Percentiles rank a stretch among this genome's conserved stretches.
Conservation (phyloP, 1,140 invertebrate genomes). For the Drosophila pseudoobscura region DNA sequence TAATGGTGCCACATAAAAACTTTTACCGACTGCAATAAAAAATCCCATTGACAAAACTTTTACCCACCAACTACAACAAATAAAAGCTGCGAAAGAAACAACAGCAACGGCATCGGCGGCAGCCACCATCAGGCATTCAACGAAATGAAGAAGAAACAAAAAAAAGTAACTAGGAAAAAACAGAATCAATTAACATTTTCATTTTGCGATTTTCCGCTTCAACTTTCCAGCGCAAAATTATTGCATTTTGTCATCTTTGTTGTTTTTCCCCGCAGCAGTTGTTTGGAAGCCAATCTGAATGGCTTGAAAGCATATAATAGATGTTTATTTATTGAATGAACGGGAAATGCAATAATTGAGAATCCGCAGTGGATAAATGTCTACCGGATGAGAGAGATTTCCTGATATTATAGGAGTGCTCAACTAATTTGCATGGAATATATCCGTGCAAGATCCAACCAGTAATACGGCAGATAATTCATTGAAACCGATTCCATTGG, state of each 20-base stretch:
- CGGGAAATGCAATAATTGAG: constrained; percentile 11
- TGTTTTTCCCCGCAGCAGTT: constrained; percentile 21
- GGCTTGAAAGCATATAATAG: constrained; percentile 32
- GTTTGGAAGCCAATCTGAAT: constrained; percentile 12
- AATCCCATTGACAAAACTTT: constrained; percentile 62
- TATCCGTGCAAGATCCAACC: no score
- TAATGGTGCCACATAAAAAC: constrained; percentile 77
- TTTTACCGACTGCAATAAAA: constrained; percentile 74
- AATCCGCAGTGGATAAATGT: not conserved
- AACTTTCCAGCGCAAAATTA: constrained; percentile 72
- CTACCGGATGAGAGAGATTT: not conserved
- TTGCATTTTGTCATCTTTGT: constrained; percentile 58
- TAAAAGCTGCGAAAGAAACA: constrained; percentile 37
- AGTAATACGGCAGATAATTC: no score
- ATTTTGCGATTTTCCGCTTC: constrained; percentile 74
- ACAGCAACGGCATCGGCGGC: constrained; percentile 15
- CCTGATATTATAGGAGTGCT: no score
- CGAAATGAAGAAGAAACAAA: constrained; percentile 15
- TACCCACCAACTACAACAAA: constrained; percentile 45
- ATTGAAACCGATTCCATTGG: no score
- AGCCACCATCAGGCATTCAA: no score
- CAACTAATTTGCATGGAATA: no score
- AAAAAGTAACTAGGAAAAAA: constrained; percentile 23
- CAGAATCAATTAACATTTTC: constrained; percentile 78
- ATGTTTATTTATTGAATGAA: constrained; percentile 34